These are phyloP conservation scores for Metopia argyrocephala DNA, from an alignment of 2,888 invertebrate species.

Conservation along the genomic window DNA sequence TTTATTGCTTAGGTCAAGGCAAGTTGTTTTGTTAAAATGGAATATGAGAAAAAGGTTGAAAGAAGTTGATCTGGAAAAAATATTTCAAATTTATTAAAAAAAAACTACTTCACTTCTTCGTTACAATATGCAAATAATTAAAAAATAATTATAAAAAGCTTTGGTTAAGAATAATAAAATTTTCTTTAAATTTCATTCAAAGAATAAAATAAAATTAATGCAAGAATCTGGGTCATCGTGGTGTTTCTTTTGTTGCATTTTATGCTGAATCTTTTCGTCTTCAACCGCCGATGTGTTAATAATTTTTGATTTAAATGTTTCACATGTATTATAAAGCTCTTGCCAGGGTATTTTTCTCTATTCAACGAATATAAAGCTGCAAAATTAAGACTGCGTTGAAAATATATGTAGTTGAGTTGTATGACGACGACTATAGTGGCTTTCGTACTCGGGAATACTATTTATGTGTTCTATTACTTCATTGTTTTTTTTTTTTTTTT, in stretches of 20 bases:
- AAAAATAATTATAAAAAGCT: too few species aligned
- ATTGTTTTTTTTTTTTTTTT: slow-evolving; percentile 44
- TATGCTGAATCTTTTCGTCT: slow-evolving; percentile 16
- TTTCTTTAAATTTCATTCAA: too few species aligned
- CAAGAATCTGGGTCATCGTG: slow-evolving; percentile 2
- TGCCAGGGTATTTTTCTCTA: slow-evolving; percentile 28
- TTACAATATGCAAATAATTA: too few species aligned
- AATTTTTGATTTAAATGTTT: slow-evolving; percentile 16
- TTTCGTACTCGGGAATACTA: too few species aligned
- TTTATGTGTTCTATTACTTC: slow-evolving; percentile 45
- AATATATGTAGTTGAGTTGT: slow-evolving; percentile 30
- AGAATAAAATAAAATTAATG: too few species aligned
- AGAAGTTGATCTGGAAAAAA: too few species aligned
- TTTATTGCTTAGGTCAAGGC: too few species aligned
- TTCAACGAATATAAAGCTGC: slow-evolving; percentile 32
- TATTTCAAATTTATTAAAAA: too few species aligned
- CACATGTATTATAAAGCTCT: slow-evolving; percentile 36
- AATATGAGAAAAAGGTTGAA: too few species aligned
- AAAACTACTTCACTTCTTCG: too few species aligned
- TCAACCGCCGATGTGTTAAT: slow-evolving; percentile 8
- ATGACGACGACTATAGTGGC: slow-evolving; percentile 41
- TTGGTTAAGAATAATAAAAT: too few species aligned
- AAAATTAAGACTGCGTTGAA: slow-evolving; percentile 37
- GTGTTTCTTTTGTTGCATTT: slow-evolving; percentile 26
- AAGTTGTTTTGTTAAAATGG: too few species aligned